Percentiles rank a stretch among this genome's conserved stretches.
Evolutionary conservation across 1,140 invertebrate species (phyloP).

Genomic region (Thereuonema tuberculata): DNA sequence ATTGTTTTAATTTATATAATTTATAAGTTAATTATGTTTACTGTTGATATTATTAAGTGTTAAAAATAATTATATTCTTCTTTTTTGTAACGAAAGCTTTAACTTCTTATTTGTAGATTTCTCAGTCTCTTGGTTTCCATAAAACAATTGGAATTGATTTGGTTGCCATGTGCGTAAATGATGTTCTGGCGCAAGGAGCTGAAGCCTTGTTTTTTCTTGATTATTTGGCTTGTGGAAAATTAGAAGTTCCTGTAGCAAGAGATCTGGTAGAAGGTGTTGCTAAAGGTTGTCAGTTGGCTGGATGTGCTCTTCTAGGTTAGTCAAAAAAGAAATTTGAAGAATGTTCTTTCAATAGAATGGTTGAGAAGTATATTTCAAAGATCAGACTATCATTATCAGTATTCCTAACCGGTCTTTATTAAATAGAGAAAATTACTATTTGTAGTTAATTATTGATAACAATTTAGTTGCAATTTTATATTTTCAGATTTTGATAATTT

Average conservation of each 20-base stretch:
- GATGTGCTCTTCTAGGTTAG: constrained; percentile 74
- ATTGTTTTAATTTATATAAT: not conserved
- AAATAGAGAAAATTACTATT: too few relatives aligned
- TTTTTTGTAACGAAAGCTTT: not conserved
- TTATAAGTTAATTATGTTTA: not conserved
- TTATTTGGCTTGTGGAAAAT: constrained; percentile 82
- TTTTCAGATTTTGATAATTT: too few relatives aligned
- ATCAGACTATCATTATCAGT: too few relatives aligned
- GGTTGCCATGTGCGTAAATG: constrained; percentile 97
- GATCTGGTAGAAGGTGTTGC: constrained; percentile 71
- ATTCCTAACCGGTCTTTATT: too few relatives aligned
- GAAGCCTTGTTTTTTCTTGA: constrained; percentile 92
- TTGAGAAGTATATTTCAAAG: too few relatives aligned
- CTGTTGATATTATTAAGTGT: too few relatives aligned
- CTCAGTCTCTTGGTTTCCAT: constrained; percentile 55
- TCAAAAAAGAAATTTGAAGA: not conserved
- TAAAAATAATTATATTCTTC: constrained; percentile 6
- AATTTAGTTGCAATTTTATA: too few relatives aligned
- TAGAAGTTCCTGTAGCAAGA: constrained; percentile 58
- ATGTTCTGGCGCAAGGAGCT: constrained; percentile 84
- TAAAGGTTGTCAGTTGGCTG: constrained; percentile 68
- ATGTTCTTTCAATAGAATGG: too few relatives aligned
- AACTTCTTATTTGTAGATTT: constrained; percentile 45
- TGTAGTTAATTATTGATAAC: too few relatives aligned
- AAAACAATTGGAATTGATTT: constrained; percentile 84